Evolutionary conservation across 2,888 invertebrate species (phyloP), one percentile per base, ranked within the genome.

Genomic region (Graphium colonna): DNA sequence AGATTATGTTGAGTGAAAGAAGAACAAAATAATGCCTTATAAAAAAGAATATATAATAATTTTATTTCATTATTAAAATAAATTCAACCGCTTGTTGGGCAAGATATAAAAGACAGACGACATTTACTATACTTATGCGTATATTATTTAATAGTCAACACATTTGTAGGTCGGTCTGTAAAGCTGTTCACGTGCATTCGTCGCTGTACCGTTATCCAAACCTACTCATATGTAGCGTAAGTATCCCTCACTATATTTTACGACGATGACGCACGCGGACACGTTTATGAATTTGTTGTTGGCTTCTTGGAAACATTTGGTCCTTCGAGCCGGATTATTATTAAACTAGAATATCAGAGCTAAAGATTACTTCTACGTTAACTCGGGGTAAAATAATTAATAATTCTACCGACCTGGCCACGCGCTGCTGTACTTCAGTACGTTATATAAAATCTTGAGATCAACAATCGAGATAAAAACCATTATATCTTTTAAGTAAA

Each of bases 181-280:
- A 64, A 63, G 61, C 67, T 64, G 68, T 68, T 62, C 63, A 62
- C 63, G 62, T 58, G 64, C 61, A 60, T 68, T 70, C 71, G 75
- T 75, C 75, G 69, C 55, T 61, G 60, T 75, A 76, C 80, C 77
- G 82, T 81, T 83, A 80, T 69, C 61, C 54, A 64, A 61, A 68
- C 67, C 60, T 67, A 71, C 73, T 71, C 57, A 58, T 56, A 48
- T 56, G 44, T 62, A 63, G 63, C 66, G 67, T 68, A 36, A 59
- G 60, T 36, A 62, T 57, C 59, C 55, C 46, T 54, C 63, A 68
- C 67, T 57, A 67, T 65, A 59, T 64, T 68, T 77, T 67, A 77
- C 74, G 71, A 70, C 62, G 62, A 74, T 82, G 82, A 82, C 79
- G 75, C 78, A 81, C 73, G 61, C 64, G 61, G 61, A 58, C 64